Evolutionary conservation across 2,888 invertebrate genomes (phyloP).

Genomic region (Ophion costatus): DNA sequence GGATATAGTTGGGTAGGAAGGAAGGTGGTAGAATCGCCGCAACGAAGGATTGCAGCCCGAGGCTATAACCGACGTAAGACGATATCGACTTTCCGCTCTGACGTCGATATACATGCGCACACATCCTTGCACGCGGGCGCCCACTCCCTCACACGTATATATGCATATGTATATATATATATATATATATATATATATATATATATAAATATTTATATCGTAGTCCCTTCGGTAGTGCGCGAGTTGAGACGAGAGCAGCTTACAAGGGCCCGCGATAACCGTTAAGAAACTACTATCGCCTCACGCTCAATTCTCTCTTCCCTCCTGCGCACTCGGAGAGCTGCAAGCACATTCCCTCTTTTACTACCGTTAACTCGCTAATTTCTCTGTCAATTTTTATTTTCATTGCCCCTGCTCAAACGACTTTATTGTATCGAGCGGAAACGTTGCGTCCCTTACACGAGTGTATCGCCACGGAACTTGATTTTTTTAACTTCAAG

Average conservation of each 20-base stretch:
- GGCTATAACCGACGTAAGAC: slow-evolving; percentile 64
- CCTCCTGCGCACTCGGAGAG: too few relatives aligned
- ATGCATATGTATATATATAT: too few relatives aligned
- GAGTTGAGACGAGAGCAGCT: slow-evolving; percentile 36
- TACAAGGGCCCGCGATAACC: slow-evolving; percentile 51
- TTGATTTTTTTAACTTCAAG: background rate
- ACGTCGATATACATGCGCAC: slow-evolving; percentile 19
- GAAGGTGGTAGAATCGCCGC: slow-evolving; percentile 57
- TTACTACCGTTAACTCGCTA: background rate
- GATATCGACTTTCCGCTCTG: slow-evolving; percentile 65
- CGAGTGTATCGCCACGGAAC: background rate
- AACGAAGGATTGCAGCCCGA: slow-evolving; percentile 42
- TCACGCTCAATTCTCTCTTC: slow-evolving; percentile 26
- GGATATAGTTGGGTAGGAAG: too few relatives aligned
- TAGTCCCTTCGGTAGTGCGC: too few relatives aligned
- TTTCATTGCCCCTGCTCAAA: background rate
- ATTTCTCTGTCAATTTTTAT: background rate
- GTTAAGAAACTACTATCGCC: slow-evolving; percentile 42
- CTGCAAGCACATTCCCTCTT: background rate
- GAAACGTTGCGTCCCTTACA: too few relatives aligned
- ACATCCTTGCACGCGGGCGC: too few relatives aligned
- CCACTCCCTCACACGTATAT: too few relatives aligned
- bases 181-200: background rate
- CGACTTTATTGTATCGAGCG: background rate
- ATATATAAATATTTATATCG: background rate